Evolutionary conservation across 1,140 invertebrate genomes (phyloP).

Genomic region (Rhopalosiphum padi): DNA sequence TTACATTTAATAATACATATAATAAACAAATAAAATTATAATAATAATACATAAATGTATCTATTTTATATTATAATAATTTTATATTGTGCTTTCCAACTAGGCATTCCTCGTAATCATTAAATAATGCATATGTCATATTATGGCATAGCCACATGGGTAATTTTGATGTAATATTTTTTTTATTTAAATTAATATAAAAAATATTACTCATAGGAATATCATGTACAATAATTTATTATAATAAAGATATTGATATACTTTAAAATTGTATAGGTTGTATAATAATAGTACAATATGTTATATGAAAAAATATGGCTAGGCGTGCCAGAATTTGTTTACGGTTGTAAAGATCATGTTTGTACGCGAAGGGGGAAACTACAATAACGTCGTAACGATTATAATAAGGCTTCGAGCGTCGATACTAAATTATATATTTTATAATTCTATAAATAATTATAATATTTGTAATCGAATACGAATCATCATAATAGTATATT

Average conservation of each 20-base stretch:
- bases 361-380: neutral
- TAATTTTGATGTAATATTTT: no score
- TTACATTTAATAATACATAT: no score
- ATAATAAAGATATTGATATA: neutral
- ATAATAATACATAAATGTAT: no score
- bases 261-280: neutral
- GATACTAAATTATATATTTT: neutral
- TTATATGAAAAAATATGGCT: neutral
- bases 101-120: no score
- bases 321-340: neutral
- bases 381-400: neutral
- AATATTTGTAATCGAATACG: neutral
- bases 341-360: constrained; percentile 2
- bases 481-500: neutral
- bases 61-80: no score
- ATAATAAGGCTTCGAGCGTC: neutral
- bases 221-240: neutral
- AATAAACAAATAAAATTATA: no score
- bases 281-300: no score
- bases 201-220: no score
- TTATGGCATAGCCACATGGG: no score
- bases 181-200: no score
- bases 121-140: no score
- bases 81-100: no score
- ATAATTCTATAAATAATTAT: neutral